A percentile compares a stretch with the other conserved stretches of the same genome.
Conservation (phyloP, 2,113 vertebrate species). For the Meleagris gallopavo region DNA sequence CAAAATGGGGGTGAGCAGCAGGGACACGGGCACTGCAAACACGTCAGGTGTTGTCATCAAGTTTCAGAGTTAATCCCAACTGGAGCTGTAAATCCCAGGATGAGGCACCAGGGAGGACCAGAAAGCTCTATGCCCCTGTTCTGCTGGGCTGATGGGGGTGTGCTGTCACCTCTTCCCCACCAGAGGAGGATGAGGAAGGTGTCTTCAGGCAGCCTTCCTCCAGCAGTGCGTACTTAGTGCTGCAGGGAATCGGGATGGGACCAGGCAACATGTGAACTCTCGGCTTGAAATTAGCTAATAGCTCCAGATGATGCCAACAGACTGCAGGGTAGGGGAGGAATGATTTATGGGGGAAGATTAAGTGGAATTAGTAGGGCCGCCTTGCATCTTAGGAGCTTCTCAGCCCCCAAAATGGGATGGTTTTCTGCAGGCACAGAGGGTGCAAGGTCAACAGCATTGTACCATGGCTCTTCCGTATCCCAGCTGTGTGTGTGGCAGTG, state of each 20-base stretch:
- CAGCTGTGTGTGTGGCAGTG: fast-evolving
- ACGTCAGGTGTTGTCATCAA: slow-evolving; percentile 12
- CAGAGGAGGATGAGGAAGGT: not conserved
- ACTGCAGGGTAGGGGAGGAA: slow-evolving; percentile 58
- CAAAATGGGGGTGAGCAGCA: slow-evolving; percentile 1
- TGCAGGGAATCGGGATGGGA: slow-evolving; percentile 38
- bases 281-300: slow-evolving; percentile 71
- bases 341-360: slow-evolving; percentile 68
- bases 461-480: not conserved
- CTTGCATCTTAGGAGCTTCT: not conserved
- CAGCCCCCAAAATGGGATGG: not conserved
- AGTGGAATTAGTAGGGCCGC: slow-evolving; percentile 53
- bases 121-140: not conserved
- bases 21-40: not conserved
- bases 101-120: not conserved
- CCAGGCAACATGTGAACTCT: slow-evolving; percentile 52
- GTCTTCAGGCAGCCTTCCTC: not conserved
- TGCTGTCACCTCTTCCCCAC: not conserved
- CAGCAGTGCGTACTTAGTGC: not conserved
- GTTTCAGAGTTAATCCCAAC: slow-evolving; percentile 45
- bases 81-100: not conserved
- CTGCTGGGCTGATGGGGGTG: not conserved
- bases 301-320: slow-evolving; percentile 64
- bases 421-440: not conserved
- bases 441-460: not conserved